Conservation (phyloP, 35 echinoderm and acorn worm species). For the Patiria miniata region DNA sequence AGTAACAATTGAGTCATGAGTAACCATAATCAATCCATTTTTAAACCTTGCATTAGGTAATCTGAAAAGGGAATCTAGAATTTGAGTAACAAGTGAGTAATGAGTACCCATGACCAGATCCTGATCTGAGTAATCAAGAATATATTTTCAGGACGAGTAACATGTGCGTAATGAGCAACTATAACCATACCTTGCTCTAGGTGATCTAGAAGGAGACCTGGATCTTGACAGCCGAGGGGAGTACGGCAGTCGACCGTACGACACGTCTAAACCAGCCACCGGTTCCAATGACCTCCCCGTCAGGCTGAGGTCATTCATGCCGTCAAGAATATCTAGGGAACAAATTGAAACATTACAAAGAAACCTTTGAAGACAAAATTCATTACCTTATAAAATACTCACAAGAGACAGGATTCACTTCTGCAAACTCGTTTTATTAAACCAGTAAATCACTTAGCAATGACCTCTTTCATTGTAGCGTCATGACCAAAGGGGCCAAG, state of each 20-base stretch:
- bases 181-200: constrained; percentile 17
- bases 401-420: too few species aligned
- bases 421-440: background rate
- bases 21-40: too few species aligned
- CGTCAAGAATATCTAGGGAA: constrained; percentile 31
- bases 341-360: background rate
- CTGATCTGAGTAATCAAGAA: constrained; percentile 25
- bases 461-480: background rate
- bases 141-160: too few species aligned
- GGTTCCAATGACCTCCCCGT: constrained; percentile 1
- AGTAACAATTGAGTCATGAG: too few species aligned
- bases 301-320: constrained; percentile 46
- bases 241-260: constrained; percentile 81
- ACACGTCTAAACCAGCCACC: constrained; percentile 44
- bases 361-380: too few species aligned
- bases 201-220: constrained; percentile 21
- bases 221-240: constrained; percentile 73
- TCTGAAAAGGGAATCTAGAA: too few species aligned
- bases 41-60: too few species aligned
- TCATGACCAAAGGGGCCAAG: too few species aligned
- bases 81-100: too few species aligned
- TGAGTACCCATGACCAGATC: background rate
- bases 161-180: too few species aligned
- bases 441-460: background rate
- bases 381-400: too few species aligned